Evolutionary conservation across 2,888 invertebrate genomes (phyloP).

Genomic region (Pollenia griseotomentosa): DNA sequence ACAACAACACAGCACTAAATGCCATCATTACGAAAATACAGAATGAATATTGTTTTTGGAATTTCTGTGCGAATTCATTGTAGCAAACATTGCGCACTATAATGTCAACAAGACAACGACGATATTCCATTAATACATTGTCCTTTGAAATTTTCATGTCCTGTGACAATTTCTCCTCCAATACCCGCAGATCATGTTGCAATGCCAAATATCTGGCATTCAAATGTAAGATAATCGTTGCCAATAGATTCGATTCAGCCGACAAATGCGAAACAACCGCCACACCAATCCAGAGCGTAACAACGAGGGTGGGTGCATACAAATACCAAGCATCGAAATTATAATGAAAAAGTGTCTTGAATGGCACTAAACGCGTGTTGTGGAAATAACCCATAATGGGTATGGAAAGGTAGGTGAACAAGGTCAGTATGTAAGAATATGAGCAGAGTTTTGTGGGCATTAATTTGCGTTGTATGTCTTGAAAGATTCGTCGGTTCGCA

Average conservation of each 20-base stretch:
- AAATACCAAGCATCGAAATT: slow-evolving; percentile 75
- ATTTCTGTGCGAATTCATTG: slow-evolving; percentile 77
- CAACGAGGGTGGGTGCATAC: slow-evolving; percentile 76
- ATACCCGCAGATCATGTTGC: slow-evolving; percentile 74
- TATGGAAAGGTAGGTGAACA: slow-evolving; percentile 75
- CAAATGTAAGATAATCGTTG: slow-evolving; percentile 80
- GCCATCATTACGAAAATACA: slow-evolving; percentile 79
- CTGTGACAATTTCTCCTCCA: slow-evolving; percentile 29
- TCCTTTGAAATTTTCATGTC: slow-evolving; percentile 21
- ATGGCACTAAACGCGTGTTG: slow-evolving; percentile 77
- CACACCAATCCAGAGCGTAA: slow-evolving; percentile 76
- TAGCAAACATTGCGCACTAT: slow-evolving; percentile 77
- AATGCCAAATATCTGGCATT: slow-evolving; percentile 79
- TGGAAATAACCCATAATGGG: slow-evolving; percentile 76
- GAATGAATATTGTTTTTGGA: slow-evolving; percentile 78
- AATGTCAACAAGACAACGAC: slow-evolving; percentile 72
- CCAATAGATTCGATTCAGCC: slow-evolving; percentile 79
- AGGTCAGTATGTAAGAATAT: slow-evolving; percentile 76
- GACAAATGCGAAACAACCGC: slow-evolving; percentile 77
- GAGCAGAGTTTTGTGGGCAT: slow-evolving; percentile 76
- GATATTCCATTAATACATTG: slow-evolving; percentile 75
- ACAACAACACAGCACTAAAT: slow-evolving; percentile 79
- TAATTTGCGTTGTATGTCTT: slow-evolving; percentile 76
- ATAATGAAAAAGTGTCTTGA: slow-evolving; percentile 77
- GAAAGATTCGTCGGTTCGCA: slow-evolving; percentile 68